A percentile compares a stretch with the other conserved stretches of the same genome.
phyloP scores from a whole-genome alignment of 2,113 vertebrate species.

The Genyomyrus donnyi region DNA sequence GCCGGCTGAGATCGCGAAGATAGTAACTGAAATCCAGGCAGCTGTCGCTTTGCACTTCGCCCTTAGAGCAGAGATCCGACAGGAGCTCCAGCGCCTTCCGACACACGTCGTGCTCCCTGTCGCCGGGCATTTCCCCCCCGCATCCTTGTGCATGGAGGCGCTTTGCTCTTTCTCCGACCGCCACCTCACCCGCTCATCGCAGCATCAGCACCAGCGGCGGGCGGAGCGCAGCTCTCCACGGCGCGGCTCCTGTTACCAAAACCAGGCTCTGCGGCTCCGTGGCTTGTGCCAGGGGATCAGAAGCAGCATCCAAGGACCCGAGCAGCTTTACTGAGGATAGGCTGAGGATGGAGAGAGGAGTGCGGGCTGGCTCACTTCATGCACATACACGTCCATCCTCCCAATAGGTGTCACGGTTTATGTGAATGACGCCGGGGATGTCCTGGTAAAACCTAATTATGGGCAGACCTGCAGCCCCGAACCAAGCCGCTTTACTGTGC shows the following conservation, averaged over 20 bases:
- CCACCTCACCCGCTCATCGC: constrained; percentile 25
- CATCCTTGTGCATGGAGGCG: constrained; percentile 85
- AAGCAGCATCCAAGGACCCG: neutral
- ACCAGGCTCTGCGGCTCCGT: neutral
- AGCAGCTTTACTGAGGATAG: neutral
- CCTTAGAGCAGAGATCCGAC: constrained; percentile 88
- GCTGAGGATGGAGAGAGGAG: neutral
- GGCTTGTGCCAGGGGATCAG: neutral
- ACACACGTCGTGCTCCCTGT: constrained; percentile 96
- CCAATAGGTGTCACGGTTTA: neutral
- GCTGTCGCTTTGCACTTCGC: constrained; percentile 87
- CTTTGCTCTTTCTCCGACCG: constrained; percentile 46
- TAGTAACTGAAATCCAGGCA: constrained; percentile 93
- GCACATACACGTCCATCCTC: neutral
- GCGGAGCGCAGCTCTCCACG: neutral
- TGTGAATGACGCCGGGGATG: constrained; percentile 18
- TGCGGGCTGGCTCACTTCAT: constrained; percentile 27
- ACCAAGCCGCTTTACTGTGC: neutral
- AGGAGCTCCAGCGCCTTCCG: constrained; percentile 92
- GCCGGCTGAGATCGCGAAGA: constrained; percentile 84
- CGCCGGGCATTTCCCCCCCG: constrained; percentile 97
- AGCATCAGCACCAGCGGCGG: constrained; percentile 33
- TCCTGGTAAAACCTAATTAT: constrained; percentile 17
- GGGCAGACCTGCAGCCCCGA: neutral
- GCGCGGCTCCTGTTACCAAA: neutral